Base-by-base conservation (phyloP, 1,140 invertebrate genomes). In the Nasonia longicornis region DNA sequence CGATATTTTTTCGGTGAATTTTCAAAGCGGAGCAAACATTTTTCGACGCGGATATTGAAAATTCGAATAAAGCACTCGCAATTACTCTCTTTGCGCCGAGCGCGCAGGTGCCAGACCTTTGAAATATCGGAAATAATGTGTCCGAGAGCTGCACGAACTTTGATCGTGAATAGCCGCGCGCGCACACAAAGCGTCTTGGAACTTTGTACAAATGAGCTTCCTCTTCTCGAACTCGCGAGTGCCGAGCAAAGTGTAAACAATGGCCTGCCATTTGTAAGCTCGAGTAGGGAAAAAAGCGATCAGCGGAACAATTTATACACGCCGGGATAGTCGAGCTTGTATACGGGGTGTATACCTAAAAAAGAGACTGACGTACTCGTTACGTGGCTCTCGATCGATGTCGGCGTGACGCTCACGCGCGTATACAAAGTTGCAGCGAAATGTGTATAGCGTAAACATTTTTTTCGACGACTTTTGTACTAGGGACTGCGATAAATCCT, bases 201-300 rank as follows among this genome's bases (percentile, higher is more conserved):
- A 72, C 35, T 42, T 72, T 38, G 3, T 16, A 45, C 70, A 72
- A 72, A 72, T 72, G 38, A 72, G 70, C 70, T 72, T 45, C 38
- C 31, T 42, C 38, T 38, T n/a, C 14, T 11, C 45, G 2, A 12
- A 72, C 38, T 42, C 16, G 38, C 16, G 38, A 26, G 26, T 26
- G 26, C 26, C 26, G 26, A 72, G 16, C n/a, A 72, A 72, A 72
- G 38, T 42, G 0, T 69, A 69, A 69, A 69, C 12, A 31, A 69
- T 31, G 29, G 10, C 3, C 7, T 69, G 7, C 16, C 67, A 12
- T 29, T 29, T 66, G 6, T 22, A 66, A 35, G 31, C 20, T 0
- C 20, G 63, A 66, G 63, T 22, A 66, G 26, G 16, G 63, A 16
- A 26, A 12, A 66, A 22, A 66, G 12, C 42, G 45, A 48, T 48